Percentiles rank a stretch among this genome's conserved stretches.
Evolutionary conservation across 2,113 vertebrate species (phyloP).

Genomic region (Dissostichus mawsoni): DNA sequence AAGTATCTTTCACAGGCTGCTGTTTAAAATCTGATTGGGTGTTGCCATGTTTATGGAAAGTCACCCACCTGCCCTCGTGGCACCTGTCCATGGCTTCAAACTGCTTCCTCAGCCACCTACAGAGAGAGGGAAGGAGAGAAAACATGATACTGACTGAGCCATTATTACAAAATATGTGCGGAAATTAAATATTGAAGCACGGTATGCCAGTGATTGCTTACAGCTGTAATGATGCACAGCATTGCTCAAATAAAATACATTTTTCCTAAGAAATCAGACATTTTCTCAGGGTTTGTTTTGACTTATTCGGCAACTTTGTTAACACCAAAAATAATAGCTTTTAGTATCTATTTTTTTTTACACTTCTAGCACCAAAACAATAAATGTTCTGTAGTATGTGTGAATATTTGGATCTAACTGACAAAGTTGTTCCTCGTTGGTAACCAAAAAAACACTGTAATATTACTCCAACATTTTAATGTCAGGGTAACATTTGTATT

Average conservation of each 20-base stretch:
- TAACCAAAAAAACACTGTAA: too few relatives aligned
- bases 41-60: conserved; percentile 19
- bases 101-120: conserved; percentile 90
- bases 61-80: conserved; percentile 87
- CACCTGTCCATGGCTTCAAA: conserved; percentile 89
- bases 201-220: not conserved
- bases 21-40: conserved; percentile 3
- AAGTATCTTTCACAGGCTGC: conserved; percentile 12
- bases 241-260: not conserved
- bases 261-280: not conserved
- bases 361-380: not conserved
- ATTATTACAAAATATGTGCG: not conserved
- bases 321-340: not conserved
- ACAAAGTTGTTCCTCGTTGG: too few relatives aligned
- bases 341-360: not conserved
- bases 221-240: not conserved
- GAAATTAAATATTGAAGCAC: not conserved
- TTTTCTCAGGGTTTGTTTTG: not conserved
- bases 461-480: too few relatives aligned
- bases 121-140: not conserved
- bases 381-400: not conserved
- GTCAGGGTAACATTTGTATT: too few relatives aligned
- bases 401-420: not conserved
- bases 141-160: not conserved
- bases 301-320: not conserved